Conservation (phyloP, 2,888 invertebrate genomes). For the Disparrhopalites patrizii region DNA sequence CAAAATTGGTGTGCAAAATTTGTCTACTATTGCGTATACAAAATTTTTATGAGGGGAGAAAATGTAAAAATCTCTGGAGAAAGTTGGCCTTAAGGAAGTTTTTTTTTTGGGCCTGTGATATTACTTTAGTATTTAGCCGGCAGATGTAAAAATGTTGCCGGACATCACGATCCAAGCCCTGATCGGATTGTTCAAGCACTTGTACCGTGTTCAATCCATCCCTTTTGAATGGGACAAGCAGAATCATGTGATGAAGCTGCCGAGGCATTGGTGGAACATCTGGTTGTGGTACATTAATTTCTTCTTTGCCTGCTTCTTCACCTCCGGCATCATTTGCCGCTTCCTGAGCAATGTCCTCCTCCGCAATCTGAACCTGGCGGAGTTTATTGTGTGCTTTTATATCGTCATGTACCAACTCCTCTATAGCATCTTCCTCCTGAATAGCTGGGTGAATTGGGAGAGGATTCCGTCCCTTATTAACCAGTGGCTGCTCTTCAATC, state of each 20-base stretch:
- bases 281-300: background rate
- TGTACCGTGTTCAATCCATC: background rate
- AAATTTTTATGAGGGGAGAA: too few relatives aligned
- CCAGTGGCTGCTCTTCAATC: conserved; percentile 6
- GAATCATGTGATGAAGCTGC: background rate
- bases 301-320: background rate
- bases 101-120: too few relatives aligned
- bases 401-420: background rate
- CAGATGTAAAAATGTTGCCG: too few relatives aligned
- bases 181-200: background rate
- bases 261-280: background rate
- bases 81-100: too few relatives aligned
- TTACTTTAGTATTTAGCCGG: too few relatives aligned
- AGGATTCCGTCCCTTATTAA: background rate
- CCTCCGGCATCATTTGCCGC: background rate
- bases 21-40: too few relatives aligned
- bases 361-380: background rate
- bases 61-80: too few relatives aligned
- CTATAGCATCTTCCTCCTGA: background rate
- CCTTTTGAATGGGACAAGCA: conserved; percentile 1
- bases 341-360: background rate
- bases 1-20: too few relatives aligned
- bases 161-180: conserved; percentile 1
- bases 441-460: conserved; percentile 1
- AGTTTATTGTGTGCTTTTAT: background rate